Conservation (phyloP, 1,140 invertebrate species). For the Philotrypesis tridentata region DNA sequence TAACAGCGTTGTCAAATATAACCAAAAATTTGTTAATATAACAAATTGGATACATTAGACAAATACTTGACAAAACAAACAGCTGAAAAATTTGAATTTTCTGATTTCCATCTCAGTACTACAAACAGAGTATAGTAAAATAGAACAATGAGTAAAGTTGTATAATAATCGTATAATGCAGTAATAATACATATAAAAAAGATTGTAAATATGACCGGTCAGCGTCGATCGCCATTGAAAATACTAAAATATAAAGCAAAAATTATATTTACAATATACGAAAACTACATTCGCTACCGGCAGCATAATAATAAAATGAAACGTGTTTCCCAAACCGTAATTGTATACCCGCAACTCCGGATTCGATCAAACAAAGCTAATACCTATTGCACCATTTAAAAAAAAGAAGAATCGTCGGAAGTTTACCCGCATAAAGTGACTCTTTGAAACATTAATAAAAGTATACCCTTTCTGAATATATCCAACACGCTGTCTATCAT, state of each 20-base stretch:
- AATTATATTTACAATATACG: too few species aligned
- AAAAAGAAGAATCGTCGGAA: neutral
- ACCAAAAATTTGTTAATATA: conserved; percentile 37
- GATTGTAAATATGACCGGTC: conserved; percentile 9
- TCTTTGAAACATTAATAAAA: conserved; percentile 19
- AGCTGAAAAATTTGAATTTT: neutral
- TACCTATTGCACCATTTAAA: conserved; percentile 22
- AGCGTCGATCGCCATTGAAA: too few species aligned
- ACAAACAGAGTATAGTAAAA: conserved; percentile 13
- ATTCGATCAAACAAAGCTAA: neutral
- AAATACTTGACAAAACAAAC: conserved; percentile 10
- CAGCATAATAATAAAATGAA: too few species aligned
- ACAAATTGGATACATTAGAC: conserved; percentile 31
- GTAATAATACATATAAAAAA: conserved; percentile 30
- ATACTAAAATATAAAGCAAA: too few species aligned
- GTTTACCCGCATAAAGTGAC: neutral
- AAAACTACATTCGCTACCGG: too few species aligned
- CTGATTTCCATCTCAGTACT: neutral
- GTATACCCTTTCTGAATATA: neutral
- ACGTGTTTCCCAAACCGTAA: too few species aligned
- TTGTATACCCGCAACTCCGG: neutral
- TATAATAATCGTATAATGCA: conserved; percentile 13
- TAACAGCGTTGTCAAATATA: conserved; percentile 26
- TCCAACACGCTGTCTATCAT: neutral
- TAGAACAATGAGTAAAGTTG: neutral